These are phyloP conservation scores for Gadus macrocephalus DNA, from an alignment of 2,113 vertebrate genomes.

Conservation along the genomic window DNA sequence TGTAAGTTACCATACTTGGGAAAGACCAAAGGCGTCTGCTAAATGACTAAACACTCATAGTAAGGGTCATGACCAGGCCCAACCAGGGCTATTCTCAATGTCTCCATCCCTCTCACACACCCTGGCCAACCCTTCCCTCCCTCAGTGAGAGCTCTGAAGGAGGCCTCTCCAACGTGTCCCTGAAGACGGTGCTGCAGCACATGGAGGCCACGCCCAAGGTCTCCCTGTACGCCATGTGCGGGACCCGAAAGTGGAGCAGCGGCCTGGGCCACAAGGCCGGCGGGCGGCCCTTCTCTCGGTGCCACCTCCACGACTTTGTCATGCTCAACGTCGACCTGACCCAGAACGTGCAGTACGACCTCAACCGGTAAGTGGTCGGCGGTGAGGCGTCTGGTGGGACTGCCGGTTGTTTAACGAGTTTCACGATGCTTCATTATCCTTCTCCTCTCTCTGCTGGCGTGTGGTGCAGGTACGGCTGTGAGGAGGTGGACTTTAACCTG, in stretches of 20 bases:
- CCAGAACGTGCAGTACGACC: slow-evolving; percentile 96
- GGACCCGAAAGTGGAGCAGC: slow-evolving; percentile 90
- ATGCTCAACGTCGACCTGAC: slow-evolving; percentile 95
- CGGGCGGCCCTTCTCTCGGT: slow-evolving; percentile 80
- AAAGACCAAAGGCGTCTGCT: too few species aligned
- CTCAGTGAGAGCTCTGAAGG: slow-evolving; percentile 74
- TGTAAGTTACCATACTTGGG: too few species aligned
- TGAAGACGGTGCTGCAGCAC: slow-evolving; percentile 88
- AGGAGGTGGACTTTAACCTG: slow-evolving; percentile 96
- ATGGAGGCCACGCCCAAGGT: slow-evolving; percentile 95
- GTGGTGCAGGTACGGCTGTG: slow-evolving; percentile 85
- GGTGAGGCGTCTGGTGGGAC: too few species aligned
- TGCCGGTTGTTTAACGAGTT: too few species aligned
- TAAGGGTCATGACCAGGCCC: too few species aligned
- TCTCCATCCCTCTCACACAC: too few species aligned
- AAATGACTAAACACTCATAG: too few species aligned
- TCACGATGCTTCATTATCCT: too few species aligned
- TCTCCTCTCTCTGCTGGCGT: slow-evolving; percentile 5
- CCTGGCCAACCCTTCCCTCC: background rate
- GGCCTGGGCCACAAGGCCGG: slow-evolving; percentile 63
- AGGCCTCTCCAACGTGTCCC: slow-evolving; percentile 80
- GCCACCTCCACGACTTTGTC: slow-evolving; percentile 90
- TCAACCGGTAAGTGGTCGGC: slow-evolving; percentile 80
- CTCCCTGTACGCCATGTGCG: slow-evolving; percentile 85
- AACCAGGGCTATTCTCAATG: too few species aligned